phyloP scores from a whole-genome alignment of 2,113 vertebrate species.

The Ovibos moschatus region DNA sequence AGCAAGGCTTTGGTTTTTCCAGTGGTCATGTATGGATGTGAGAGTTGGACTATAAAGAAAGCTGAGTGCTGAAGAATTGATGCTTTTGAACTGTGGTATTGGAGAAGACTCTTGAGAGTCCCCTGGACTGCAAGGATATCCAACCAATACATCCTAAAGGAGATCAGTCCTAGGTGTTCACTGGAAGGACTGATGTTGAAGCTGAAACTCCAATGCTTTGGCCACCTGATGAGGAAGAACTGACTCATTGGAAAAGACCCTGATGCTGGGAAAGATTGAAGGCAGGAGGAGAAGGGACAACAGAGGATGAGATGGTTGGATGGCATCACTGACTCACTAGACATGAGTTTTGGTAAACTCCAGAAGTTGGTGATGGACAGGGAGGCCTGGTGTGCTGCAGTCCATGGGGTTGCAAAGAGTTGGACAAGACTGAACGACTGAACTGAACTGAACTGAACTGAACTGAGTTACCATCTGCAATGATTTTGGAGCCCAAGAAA shows the following conservation, averaged over 20 bases:
- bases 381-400: not conserved
- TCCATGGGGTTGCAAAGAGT: not conserved
- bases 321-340: not conserved
- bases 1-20: not conserved
- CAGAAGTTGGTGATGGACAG: not conserved
- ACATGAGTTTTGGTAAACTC: not conserved
- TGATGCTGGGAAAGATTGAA: not conserved
- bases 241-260: not conserved
- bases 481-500: not conserved
- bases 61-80: not conserved
- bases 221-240: not conserved
- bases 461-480: not conserved
- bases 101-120: not conserved
- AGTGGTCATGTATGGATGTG: not conserved
- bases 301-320: not conserved
- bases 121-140: not conserved
- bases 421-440: rapidly evolving
- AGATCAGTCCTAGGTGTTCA: not conserved
- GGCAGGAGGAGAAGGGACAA: not conserved
- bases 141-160: not conserved
- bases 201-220: not conserved
- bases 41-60: not conserved
- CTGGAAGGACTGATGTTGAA: not conserved
- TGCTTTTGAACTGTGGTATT: not conserved
- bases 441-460: not conserved